Base-by-base conservation (phyloP, 2,113 vertebrate species). In the Romanogobio albipinnatus region DNA sequence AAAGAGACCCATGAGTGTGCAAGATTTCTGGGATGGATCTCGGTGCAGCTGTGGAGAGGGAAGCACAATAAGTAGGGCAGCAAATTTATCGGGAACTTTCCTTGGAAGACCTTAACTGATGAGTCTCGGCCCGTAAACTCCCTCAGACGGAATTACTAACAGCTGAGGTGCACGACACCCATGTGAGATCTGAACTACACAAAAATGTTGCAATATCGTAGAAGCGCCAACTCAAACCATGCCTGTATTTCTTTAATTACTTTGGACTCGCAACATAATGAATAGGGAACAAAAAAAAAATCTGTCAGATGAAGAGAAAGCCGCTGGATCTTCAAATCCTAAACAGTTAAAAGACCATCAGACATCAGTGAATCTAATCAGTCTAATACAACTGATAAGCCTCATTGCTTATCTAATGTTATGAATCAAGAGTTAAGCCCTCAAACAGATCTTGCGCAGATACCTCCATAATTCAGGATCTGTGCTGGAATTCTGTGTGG, bases 341-440 rank as follows among this genome's bases (percentile, higher is more conserved):
- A 81, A 36, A 47, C 22, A 56, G 76, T 84, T 88, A 66, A 84
- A 88, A 88, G 36, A 71, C 36, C 84, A 70, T 68, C 83, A 87
- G 76, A 70, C 83, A 58, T 75, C 45, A 64, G 59, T 8, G 14
- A 68, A 83, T 80, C 76, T 29, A 81, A 86, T 82, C 85, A 64
- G 82, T 75, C 51, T n/a, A n/a, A 36, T 81, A 82, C 58, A 86
- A 78, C 68, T 56, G 62, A 86, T 77, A n/a, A 68, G 82, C 62
- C 9, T 58, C 61, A 62, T 76, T 68, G 51, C 77, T 86, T 86
- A 88, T 88, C 82, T 64, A 59, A 88, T 70, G 73, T 64, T 59
- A 78, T 81, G 77, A 84, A 82, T 86, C 74, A 81, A 76, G n/a
- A 68, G 17, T 33, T 79, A 58, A 79, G 66, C 82, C 76, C 68